Evolutionary conservation across 2,113 vertebrate genomes (phyloP), one percentile per base, ranked within the genome.

Genomic region (Oxyruncus cristatus): DNA sequence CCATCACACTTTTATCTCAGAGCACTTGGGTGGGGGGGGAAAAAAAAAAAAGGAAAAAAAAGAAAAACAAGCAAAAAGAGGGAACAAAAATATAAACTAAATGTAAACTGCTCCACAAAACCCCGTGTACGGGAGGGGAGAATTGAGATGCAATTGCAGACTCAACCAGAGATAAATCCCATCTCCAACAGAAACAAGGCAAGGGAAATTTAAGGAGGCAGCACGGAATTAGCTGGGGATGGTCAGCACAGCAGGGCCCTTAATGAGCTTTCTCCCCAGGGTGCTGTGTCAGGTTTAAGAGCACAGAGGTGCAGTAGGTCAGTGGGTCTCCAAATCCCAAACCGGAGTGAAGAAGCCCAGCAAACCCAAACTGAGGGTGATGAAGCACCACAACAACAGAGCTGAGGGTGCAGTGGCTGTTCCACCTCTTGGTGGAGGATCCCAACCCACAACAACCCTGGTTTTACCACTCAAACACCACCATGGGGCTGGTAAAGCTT

Each of bases 141-240:
- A 84, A 90, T 74, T 94, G 95, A 88, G 94, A 93, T 86, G 96
- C 93, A 84, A 47, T 77, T 88, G 81, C 92, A 91, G 82, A 78
- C 80, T 78, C 65, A 80, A 86, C 55, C 2, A 2, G 88, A 96
- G 87, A 95, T 81, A 90, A 89, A 95, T 89, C 75, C 58, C 0
- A 72, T 95, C 88, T 94, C 93, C 92, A 92, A 86, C 89, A 96
- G 96, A 93, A 91, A 96, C 83, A 55, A 95, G 92, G 59, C 80
- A 77, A 88, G 79, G 92, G 94, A 96, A 91, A 93, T 95, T 95
- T 95, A 93, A 94, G 93, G 90, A 90, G 92, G 78, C 94, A 89
- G 93, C 67, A 28, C 8, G 4, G 85, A 95, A 93, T 94, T 91
- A 96, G 94, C 78, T 76, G 71, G 92, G 59, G 78, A 75, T 88